A percentile compares a stretch with the other conserved stretches of the same genome.
Evolutionary conservation across 2,888 invertebrate species (phyloP).

Genomic region (Perdita meconis): DNA sequence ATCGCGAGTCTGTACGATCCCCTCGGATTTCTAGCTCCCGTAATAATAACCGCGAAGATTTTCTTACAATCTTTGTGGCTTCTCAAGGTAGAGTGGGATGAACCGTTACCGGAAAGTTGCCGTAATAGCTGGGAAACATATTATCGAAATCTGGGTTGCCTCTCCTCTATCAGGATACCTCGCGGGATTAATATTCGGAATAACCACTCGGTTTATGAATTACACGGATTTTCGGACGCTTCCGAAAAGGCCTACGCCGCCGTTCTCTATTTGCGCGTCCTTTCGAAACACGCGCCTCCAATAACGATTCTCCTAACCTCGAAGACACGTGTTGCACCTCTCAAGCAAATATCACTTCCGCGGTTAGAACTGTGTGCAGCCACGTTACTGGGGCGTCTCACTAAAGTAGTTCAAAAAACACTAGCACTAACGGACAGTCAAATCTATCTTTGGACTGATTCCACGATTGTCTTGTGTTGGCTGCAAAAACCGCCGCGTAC

Average conservation of each 20-base stretch:
- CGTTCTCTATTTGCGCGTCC: no score
- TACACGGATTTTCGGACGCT: constrained; percentile 16
- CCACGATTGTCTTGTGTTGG: no score
- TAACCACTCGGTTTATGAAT: neutral
- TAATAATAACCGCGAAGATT: neutral
- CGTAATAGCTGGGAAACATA: no score
- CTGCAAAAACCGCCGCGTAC: no score
- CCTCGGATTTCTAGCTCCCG: neutral
- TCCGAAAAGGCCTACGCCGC: no score
- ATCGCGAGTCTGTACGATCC: neutral
- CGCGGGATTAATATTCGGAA: neutral
- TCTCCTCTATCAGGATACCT: no score
- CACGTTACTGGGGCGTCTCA: neutral
- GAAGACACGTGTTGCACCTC: neutral
- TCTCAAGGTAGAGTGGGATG: no score
- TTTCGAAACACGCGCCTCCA: no score
- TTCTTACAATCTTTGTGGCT: no score
- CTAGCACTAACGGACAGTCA: no score
- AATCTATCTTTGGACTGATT: no score
- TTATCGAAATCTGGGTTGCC: neutral
- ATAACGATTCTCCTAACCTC: neutral
- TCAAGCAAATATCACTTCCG: neutral
- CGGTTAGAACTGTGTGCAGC: constrained; percentile 10
- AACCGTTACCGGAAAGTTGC: no score
- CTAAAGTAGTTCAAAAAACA: neutral